Conservation (phyloP, 2,888 invertebrate genomes). For the Agonopterix arenella region DNA sequence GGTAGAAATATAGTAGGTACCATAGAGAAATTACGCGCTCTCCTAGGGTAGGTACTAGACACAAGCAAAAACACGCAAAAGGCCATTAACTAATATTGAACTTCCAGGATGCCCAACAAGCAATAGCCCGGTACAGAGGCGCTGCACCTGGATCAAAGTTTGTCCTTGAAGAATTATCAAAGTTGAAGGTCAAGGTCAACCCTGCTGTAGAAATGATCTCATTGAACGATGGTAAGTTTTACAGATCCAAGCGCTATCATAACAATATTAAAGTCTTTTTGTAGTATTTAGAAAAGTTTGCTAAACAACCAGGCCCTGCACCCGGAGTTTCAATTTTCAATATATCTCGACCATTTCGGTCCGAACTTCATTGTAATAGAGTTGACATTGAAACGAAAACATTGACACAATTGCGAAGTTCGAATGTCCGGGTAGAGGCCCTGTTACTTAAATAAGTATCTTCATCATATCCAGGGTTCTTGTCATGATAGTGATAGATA, state of each 20-base stretch:
- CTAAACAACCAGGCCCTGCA: background rate
- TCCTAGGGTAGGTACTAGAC: too few species aligned
- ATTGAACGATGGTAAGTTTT: slow-evolving; percentile 31
- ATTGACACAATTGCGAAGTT: too few species aligned
- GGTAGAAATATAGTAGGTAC: too few species aligned
- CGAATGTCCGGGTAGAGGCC: too few species aligned
- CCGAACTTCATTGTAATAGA: too few species aligned
- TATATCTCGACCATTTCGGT: too few species aligned
- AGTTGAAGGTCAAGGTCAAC: slow-evolving; percentile 45
- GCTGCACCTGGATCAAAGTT: slow-evolving; percentile 38
- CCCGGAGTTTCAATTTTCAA: too few species aligned
- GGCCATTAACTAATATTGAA: background rate
- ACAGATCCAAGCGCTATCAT: background rate
- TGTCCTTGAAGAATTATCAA: slow-evolving; percentile 50
- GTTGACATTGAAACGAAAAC: too few species aligned
- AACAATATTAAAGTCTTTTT: background rate
- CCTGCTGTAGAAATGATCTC: slow-evolving; percentile 54
- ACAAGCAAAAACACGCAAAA: background rate
- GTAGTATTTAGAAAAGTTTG: too few species aligned
- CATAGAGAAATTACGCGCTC: too few species aligned
- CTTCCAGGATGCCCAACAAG: slow-evolving; percentile 43
- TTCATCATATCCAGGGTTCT: background rate
- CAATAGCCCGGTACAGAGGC: slow-evolving; percentile 54
- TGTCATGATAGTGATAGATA: background rate
- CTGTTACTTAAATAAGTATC: too few species aligned